Evolutionary conservation across 2,888 invertebrate genomes (phyloP), one percentile per base, ranked within the genome.

Genomic region (Agriopis marginaria): DNA sequence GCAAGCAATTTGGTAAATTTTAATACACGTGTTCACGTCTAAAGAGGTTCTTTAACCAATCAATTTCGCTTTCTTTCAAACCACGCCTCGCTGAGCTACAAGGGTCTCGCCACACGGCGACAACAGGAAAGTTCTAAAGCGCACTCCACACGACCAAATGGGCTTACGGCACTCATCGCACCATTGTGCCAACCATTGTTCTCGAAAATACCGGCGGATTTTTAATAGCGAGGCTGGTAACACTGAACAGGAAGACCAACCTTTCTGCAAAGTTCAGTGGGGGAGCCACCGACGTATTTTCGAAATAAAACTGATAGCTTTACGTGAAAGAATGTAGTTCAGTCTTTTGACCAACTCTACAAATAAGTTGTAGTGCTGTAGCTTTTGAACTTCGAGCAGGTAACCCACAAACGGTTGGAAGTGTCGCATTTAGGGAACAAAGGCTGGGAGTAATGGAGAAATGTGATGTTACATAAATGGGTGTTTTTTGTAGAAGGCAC

Each of bases 161-260:
- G 79, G 79, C 79, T 81, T 71, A 79, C 81, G 64, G 74, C 84
- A 82, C 82, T 83, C 80, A 80, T 75, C 79, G 77, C 74, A 73
- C 81, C 77, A 80, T 82, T 80, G 83, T 80, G 78, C 60, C 56
- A 32, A 54, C 75, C 79, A 86, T 86, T 87, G 87, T 87, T 84
- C 83, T 79, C 75, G 73, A 75, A 79, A 79, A 81, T 76, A 75
- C 73, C 72, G 70, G 66, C 65, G 69, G 73, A 71, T 76, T 78
- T 77, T 78, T 78, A 79, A 82, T 77, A 77, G 79, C 75, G 67
- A 54, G 7, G 64, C 70, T 69, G 68, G 68, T 71, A 68, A 76
- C 73, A 72, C 73, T 42, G 58, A n/a, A 32, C 5, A 4, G 9
- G 1, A 7, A 2, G 14, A 11, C 45, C 23, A 58, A 58, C 45